phyloP scores from a whole-genome alignment of 1,140 invertebrate species.

The Drosophila tropicalis region DNA sequence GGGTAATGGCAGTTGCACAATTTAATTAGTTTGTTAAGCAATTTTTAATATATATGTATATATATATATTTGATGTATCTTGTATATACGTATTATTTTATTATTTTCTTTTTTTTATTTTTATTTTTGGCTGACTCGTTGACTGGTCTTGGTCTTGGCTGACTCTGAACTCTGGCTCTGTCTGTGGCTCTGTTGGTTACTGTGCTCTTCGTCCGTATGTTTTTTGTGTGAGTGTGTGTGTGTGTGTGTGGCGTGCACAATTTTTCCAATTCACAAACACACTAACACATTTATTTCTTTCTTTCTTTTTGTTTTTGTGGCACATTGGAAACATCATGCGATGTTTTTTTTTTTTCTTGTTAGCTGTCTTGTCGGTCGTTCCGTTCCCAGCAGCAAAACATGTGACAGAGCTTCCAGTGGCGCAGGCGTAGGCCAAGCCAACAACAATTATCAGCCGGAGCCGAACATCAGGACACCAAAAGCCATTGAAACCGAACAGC shows the following conservation, averaged over 20 bases:
- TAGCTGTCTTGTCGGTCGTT: conserved; percentile 31
- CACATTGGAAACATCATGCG: conserved; percentile 69
- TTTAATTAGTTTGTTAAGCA: conserved; percentile 15
- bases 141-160: conserved; percentile 24
- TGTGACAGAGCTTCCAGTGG: conserved; percentile 57
- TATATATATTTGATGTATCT: conserved; percentile 10
- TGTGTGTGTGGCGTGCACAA: conserved; percentile 25
- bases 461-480: conserved; percentile 34
- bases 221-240: conserved; percentile 1
- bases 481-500: conserved; percentile 58
- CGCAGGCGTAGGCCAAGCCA: conserved; percentile 52
- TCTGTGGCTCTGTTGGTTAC: conserved; percentile 36
- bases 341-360: conserved; percentile 27
- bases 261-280: conserved; percentile 43
- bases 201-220: conserved; percentile 39
- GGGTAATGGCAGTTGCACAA: conserved; percentile 43
- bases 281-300: conserved; percentile 48
- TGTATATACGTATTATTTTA: background rate
- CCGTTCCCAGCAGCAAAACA: conserved; percentile 1
- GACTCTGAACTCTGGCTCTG: conserved; percentile 38
- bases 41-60: too few species aligned
- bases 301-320: conserved; percentile 56
- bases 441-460: conserved; percentile 28
- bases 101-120: background rate
- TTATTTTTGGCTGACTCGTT: conserved; percentile 17